Evolutionary conservation across 2,797 vertebrate genomes (phyloP), one percentile per base, ranked within the genome.

Genomic region (Sebastiscus tertius): DNA sequence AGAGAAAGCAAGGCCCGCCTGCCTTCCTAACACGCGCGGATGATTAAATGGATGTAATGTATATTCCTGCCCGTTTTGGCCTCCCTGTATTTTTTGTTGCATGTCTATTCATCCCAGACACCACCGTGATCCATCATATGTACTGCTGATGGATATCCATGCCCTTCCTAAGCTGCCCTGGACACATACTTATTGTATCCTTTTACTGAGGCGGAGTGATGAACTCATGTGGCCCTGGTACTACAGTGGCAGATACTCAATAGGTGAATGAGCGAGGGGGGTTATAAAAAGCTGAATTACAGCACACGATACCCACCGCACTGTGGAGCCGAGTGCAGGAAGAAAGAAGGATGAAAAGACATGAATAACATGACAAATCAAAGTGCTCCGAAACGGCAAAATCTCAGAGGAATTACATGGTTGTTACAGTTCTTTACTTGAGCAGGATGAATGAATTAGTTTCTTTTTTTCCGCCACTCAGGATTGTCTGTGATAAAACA

Each of bases 31-130:
- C 91, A 87, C 78, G 56, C 88, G n/a, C 69, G 46, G 83, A 94
- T 96, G 93, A 95, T 95, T 96, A 95, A 95, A 95, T 93, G 93
- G 93, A 93, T 95, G 94, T 93, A 95, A 95, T 93, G 93, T 95
- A 94, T 95, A 95, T 95, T 93, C 87, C 82, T 92, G 72, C 88
- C 82, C 64, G 54, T 87, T 93, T 94, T 93, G 93, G 92, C 89
- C 86, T 92, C 88, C 82, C 88, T 94, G 91, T 94, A 91, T 95
- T 95, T 95, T 92, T 86, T 89, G 90, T 93, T 91, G 89, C 87
- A 73, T 94, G 92, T 91, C 92, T 94, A 94, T 96, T 95, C 95
- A 95, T 94, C 82, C 82, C 84, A 87, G 88, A 94, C 92, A 89
- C 92, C 75, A 75, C 79, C 72, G 64, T 77, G 92, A 96, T 96